phyloP scores from a whole-genome alignment of 2,888 invertebrate species.

The Tenthredo scrophulariae region DNA sequence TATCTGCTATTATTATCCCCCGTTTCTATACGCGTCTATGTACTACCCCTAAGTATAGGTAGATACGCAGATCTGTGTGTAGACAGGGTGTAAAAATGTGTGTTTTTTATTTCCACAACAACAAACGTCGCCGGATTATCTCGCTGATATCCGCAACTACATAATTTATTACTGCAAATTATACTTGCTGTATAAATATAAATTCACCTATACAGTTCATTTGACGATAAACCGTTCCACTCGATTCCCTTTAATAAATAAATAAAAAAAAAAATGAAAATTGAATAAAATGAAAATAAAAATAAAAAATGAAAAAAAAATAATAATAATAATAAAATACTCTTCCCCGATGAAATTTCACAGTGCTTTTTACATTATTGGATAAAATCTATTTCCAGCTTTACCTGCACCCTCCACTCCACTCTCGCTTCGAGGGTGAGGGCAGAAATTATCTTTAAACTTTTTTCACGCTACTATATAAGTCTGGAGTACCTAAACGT shows the following conservation, averaged over 20 bases:
- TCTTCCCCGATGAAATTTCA: neutral
- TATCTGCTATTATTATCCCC: constrained; percentile 11
- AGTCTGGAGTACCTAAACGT: neutral
- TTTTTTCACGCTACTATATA: neutral
- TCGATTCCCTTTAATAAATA: neutral
- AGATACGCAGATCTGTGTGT: neutral
- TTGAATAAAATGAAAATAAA: too few species aligned
- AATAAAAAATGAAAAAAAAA: neutral
- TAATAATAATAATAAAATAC: neutral
- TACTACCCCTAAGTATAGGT: neutral
- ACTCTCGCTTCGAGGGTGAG: neutral
- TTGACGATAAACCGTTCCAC: neutral
- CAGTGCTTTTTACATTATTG: constrained; percentile 14
- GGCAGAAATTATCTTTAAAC: neutral
- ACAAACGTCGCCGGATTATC: neutral
- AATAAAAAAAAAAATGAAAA: too few species aligned
- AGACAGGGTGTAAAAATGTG: neutral
- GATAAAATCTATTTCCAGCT: constrained; percentile 24
- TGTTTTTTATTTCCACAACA: neutral
- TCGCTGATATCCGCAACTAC: neutral
- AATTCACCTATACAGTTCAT: neutral
- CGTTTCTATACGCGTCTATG: neutral
- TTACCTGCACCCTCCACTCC: neutral
- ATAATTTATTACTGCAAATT: neutral
- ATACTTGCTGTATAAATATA: neutral